phyloP scores from a whole-genome alignment of 2,113 vertebrate species.

The Hippocampus barbouri region DNA sequence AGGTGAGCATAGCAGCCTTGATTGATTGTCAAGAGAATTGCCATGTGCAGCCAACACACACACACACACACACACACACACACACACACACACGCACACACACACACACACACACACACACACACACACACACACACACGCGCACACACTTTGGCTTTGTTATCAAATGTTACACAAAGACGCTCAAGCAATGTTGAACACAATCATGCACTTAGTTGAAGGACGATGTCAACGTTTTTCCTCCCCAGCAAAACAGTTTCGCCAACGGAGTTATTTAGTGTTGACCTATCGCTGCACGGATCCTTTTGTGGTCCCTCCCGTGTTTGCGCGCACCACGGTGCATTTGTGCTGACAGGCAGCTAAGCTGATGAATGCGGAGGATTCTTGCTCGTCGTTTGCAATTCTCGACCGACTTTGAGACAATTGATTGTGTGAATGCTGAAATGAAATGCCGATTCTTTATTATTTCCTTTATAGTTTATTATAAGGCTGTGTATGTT shows the following conservation, averaged over 20 bases:
- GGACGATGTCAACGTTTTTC: slow-evolving; percentile 21
- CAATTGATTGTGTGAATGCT: not conserved
- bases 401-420: not conserved
- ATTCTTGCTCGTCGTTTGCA: not conserved
- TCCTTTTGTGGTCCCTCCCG: not conserved
- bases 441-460: too few relatives aligned
- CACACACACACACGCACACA: not conserved
- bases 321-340: not conserved
- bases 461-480: too few relatives aligned
- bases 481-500: too few relatives aligned
- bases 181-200: slow-evolving; percentile 12
- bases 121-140: too few relatives aligned
- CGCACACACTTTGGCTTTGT: slow-evolving; percentile 13
- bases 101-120: not conserved
- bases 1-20: slow-evolving; percentile 46
- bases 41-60: slow-evolving; percentile 10
- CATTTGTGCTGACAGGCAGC: not conserved
- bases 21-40: slow-evolving; percentile 60
- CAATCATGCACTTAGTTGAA: slow-evolving; percentile 16
- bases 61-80: not conserved
- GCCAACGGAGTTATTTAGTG: slow-evolving; percentile 32
- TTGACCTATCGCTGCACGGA: not conserved
- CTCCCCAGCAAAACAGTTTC: slow-evolving; percentile 21
- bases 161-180: slow-evolving; percentile 20
- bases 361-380: not conserved